Evolutionary conservation across 2,113 vertebrate genomes (phyloP), one percentile per base, ranked within the genome.

Genomic region (Lamprotornis superbus): DNA sequence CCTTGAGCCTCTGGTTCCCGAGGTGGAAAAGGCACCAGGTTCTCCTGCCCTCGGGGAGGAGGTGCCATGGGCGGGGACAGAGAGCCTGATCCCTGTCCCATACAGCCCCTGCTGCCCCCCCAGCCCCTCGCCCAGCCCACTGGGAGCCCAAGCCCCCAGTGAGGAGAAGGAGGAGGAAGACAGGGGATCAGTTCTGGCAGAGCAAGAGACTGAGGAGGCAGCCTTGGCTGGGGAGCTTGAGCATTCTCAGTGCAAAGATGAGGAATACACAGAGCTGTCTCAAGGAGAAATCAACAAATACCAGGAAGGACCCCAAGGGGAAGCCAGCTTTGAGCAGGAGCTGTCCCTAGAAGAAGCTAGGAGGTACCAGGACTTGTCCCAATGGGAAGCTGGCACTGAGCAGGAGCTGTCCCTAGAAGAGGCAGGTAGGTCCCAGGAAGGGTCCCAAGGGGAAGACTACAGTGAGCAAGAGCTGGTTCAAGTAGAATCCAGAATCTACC

Each of bases 1-100:
- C 18, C 28, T 6, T 0, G 0, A 64, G 37, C 37, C 47, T 42
- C 31, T 35, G 24, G 8, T 25, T 15, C 6, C 24, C 0, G 0
- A 30, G 30, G 11, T 42, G 30, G 79, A 60, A 50, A n/a, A n/a
- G 19, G 53, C 35, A 60, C 15, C 35, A 28, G 7, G 35, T 15
- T 42, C 35, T 50, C 53, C 53, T 69, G 35, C 18, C 53, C 9
- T 27, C 15, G 23, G 9, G 23, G 64, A 59, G 27, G 21, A 71
- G 10, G 10, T 52, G 67, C 21, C 46, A 31, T 19, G 1, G 0
- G 37, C 64, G 68, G 52, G 1, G 2, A 35, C 56, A 44, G 47
- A 53, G 21, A 61, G 33, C 47, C 25, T 25, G 21, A 28, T 12
- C 22, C 28, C 78, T 49, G 64, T 35, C 5, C 35, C 64, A 33